Conservation (phyloP, 2,113 vertebrate species). For the Ascaphus truei region DNA sequence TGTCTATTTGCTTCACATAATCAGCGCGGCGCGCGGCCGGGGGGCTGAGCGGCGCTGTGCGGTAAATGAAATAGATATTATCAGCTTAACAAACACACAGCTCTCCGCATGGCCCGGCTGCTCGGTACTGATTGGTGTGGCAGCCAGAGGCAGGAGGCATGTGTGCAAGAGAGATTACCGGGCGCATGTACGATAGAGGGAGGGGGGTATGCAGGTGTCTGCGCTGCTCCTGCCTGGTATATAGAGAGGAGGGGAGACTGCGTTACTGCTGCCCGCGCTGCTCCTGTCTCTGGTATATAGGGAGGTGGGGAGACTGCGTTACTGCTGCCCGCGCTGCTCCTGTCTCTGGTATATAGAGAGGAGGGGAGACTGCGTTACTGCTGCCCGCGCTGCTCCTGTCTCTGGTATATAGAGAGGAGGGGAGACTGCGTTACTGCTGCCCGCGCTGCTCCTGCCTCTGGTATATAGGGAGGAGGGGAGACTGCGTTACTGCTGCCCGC, state of each 20-base stretch:
- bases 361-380: no score
- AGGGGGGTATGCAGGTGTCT: not conserved
- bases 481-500: no score
- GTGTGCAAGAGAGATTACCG: conserved; percentile 28
- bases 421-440: no score
- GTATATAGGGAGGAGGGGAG: no score
- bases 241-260: not conserved
- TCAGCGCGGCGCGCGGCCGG: conserved; percentile 2
- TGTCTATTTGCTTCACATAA: conserved; percentile 14
- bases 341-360: no score
- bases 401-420: no score
- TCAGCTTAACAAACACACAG: conserved; percentile 29
- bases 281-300: no score
- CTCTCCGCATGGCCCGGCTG: conserved; percentile 20
- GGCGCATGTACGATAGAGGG: not conserved
- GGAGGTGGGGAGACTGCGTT: no score
- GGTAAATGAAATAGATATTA: conserved; percentile 39
- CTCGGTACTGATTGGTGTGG: conserved; percentile 19
- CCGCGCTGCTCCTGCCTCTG: no score
- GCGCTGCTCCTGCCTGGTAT: not conserved
- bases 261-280: no score
- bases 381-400: no score
- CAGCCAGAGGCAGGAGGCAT: conserved; percentile 12
- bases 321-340: no score
- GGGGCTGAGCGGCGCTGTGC: conserved; percentile 24